Evolutionary conservation across 2,797 vertebrate species (phyloP).

Genomic region (Chaunax sp.): DNA sequence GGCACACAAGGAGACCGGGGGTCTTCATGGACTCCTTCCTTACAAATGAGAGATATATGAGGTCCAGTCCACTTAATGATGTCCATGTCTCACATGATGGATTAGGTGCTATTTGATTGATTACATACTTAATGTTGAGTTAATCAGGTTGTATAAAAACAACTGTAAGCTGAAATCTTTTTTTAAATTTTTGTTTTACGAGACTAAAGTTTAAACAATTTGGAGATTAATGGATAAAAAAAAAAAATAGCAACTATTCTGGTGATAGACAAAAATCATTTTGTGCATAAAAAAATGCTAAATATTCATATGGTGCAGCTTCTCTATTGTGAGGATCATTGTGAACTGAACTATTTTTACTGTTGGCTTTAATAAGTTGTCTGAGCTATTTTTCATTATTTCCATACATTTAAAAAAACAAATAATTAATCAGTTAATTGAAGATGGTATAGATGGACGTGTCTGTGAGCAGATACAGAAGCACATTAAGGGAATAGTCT

Average conservation of each 20-base stretch:
- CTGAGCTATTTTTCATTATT: neutral
- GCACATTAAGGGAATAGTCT: neutral
- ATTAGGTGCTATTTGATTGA: conserved; percentile 33
- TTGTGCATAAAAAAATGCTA: no score
- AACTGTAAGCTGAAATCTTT: neutral
- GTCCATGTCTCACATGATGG: conserved; percentile 21
- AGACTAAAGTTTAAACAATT: no score
- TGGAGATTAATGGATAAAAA: no score
- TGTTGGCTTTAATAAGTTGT: no score
- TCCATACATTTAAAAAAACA: neutral
- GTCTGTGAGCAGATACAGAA: neutral
- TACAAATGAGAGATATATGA: neutral
- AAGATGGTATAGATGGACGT: neutral
- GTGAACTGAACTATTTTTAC: no score
- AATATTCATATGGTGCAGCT: neutral
- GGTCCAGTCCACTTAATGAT: conserved; percentile 20
- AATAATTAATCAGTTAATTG: neutral
- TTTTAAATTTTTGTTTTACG: no score
- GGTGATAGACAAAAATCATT: no score
- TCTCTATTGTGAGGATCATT: neutral
- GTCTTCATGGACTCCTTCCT: neutral
- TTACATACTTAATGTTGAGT: neutral
- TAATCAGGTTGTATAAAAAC: neutral
- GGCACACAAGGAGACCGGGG: neutral
- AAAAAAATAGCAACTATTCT: no score